Evolutionary conservation across 1,140 invertebrate species (phyloP).

Genomic region (Andricus grossulariae): DNA sequence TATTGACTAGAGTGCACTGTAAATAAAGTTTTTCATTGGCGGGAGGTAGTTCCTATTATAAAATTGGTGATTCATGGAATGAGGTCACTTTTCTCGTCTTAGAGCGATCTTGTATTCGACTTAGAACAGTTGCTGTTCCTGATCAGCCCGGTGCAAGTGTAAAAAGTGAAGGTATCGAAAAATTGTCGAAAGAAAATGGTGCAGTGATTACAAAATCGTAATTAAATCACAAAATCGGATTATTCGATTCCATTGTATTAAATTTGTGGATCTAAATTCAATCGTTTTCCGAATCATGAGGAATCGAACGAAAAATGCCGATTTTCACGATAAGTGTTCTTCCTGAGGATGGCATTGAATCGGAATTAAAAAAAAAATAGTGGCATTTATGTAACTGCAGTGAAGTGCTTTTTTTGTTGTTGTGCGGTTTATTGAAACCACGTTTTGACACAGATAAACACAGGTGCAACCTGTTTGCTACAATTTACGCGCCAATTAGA

Average conservation of each 20-base stretch:
- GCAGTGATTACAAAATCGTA: not conserved
- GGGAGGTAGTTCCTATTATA: constrained; percentile 67
- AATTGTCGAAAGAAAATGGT: not conserved
- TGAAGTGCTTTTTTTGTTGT: constrained; percentile 22
- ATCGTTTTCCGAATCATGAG: too few species aligned
- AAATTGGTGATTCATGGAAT: constrained; percentile 72
- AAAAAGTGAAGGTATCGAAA: not conserved
- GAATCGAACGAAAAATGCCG: too few species aligned
- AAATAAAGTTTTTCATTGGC: constrained; percentile 34
- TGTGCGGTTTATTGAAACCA: constrained; percentile 26
- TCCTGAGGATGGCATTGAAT: not conserved
- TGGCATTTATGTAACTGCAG: constrained; percentile 7
- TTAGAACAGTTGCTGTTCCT: constrained; percentile 69
- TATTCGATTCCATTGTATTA: too few species aligned
- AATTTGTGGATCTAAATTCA: too few species aligned
- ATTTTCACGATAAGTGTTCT: too few species aligned
- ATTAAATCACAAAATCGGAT: too few species aligned
- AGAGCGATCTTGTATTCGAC: constrained; percentile 67
- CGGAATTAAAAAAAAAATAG: not conserved
- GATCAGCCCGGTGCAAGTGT: constrained; percentile 47
- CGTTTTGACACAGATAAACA: constrained; percentile 26
- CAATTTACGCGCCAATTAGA: constrained; percentile 30
- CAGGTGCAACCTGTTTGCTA: constrained; percentile 27
- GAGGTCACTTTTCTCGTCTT: constrained; percentile 66
- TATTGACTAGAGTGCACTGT: constrained; percentile 2